Evolutionary conservation across 2,888 invertebrate genomes (phyloP).

Genomic region (Perdita meconis): DNA sequence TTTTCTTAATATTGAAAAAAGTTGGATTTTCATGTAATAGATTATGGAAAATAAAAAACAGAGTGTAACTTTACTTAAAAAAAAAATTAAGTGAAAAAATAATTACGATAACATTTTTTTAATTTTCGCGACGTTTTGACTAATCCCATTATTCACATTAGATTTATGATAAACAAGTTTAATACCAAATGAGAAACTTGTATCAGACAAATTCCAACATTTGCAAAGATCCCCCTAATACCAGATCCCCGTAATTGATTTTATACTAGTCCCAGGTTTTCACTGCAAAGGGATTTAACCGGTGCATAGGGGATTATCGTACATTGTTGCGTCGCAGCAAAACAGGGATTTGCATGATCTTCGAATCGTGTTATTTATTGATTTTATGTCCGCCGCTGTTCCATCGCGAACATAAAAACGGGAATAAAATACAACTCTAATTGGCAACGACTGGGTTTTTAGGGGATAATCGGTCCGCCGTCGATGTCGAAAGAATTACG

Average conservation of each 20-base stretch:
- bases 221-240: neutral
- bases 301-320: constrained; percentile 5
- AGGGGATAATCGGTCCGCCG: constrained; percentile 19
- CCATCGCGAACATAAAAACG: constrained; percentile 1
- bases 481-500: constrained; percentile 16
- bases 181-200: neutral
- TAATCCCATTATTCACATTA: neutral
- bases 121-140: too few species aligned
- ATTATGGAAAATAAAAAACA: too few species aligned
- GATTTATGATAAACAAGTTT: neutral
- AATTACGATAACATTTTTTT: too few species aligned
- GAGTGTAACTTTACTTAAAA: too few species aligned
- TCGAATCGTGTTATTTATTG: constrained; percentile 40
- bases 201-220: neutral
- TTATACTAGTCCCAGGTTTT: neutral
- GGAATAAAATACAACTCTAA: constrained; percentile 18
- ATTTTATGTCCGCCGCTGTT: neutral
- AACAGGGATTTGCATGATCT: constrained; percentile 29
- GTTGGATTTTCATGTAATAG: too few species aligned
- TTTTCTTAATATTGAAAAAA: too few species aligned
- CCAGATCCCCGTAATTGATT: constrained; percentile 5
- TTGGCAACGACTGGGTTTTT: constrained; percentile 11
- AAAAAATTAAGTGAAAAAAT: too few species aligned
- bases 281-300: neutral
- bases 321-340: constrained; percentile 1